These are phyloP conservation scores for Archegozetes longisetosus DNA, from an alignment of 1,140 invertebrate species.

Conservation along the genomic window DNA sequence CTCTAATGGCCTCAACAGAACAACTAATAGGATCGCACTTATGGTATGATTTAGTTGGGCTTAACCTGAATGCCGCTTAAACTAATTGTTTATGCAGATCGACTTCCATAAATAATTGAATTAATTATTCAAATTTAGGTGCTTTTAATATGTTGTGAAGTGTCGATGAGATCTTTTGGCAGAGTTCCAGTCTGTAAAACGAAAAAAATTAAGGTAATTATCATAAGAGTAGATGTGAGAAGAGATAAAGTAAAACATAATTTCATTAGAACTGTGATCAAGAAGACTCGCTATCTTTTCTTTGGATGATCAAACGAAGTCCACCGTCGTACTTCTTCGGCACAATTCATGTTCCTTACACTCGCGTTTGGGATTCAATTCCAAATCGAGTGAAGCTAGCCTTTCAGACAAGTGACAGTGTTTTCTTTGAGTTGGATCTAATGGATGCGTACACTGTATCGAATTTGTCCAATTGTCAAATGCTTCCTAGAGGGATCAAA, in stretches of 20 bases:
- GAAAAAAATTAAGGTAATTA: background rate
- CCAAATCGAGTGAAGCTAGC: constrained; percentile 36
- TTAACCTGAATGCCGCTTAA: too few relatives aligned
- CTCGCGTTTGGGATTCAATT: constrained; percentile 39
- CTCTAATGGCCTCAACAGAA: background rate
- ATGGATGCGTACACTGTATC: constrained; percentile 34
- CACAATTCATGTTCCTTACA: constrained; percentile 43
- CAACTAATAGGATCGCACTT: background rate
- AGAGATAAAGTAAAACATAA: background rate
- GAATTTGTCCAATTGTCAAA: constrained; percentile 35
- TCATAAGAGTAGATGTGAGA: background rate
- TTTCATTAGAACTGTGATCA: constrained; percentile 16
- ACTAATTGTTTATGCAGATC: background rate
- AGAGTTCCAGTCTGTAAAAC: background rate
- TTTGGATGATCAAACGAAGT: constrained; percentile 29
- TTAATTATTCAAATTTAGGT: background rate
- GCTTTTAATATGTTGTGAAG: background rate
- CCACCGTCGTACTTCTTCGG: constrained; percentile 41
- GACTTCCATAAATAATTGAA: background rate
- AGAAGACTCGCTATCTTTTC: constrained; percentile 28
- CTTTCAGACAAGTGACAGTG: constrained; percentile 32
- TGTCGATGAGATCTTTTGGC: background rate
- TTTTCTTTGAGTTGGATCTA: constrained; percentile 40
- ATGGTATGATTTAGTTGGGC: too few relatives aligned
- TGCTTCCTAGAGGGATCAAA: constrained; percentile 33